Evolutionary conservation across 1,140 invertebrate species (phyloP), one percentile per base, ranked within the genome.

Genomic region (Euschistus heros): DNA sequence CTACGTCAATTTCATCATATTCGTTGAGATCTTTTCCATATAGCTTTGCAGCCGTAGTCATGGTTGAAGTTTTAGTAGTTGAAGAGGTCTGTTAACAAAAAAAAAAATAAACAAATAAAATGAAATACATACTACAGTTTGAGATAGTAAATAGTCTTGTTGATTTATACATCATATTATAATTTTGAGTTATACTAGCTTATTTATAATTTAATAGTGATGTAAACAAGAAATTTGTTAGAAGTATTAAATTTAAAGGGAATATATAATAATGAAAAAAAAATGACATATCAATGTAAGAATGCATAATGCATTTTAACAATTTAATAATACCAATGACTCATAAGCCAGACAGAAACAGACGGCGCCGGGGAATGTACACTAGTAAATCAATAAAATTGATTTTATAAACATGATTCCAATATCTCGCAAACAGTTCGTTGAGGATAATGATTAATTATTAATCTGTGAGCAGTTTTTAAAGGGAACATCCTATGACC

Each of bases 1-100:
- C 97, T 65, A 99, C 89, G 77, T 99, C 94, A 72, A 97, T 85
- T 75, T 97, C 93, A 74, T 96, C 93, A 75, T 95, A 97, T 70
- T 90, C 87, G 70, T 89, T 91, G 69, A 97, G 77, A 77, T 97
- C 92, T 77, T 92, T 91, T 69, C 93, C 92, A 77, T 92, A 95
- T 67, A 96, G 75, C 76, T 92, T 94, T 67, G 87, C 87, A 70
- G 88, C 85, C 67, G 88, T 90, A 80, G 89, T 90, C 74, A 86
- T 90, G 55, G 88, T 90, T 72, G 86, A 91, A 75, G 87, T 91
- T 69, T 87, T 91, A 67, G 86, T 86, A 18, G 75, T 73, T 69
- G 88, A 86, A 70, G 89, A 87, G 74, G 88, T 91, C 88, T 91
- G 82, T 60, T 83, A 82, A 76, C 68, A 71, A 57, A 54, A 70